Evolutionary conservation across 2,888 invertebrate species (phyloP), one percentile per base, ranked within the genome.

Genomic region (Iselma pallidipennis): DNA sequence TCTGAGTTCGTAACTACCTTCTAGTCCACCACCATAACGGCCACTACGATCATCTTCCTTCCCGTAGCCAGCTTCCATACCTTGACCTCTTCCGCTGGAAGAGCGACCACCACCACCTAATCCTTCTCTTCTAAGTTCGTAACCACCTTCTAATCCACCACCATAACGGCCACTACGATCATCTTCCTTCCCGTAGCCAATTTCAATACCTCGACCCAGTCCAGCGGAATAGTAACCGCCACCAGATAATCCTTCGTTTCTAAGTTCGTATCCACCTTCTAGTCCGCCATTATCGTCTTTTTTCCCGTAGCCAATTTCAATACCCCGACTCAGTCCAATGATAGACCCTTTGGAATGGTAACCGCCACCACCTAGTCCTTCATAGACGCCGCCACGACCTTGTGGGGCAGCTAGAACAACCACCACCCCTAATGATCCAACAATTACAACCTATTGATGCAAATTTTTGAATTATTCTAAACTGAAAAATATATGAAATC

Each of bases 291-390:
- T 55, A 23, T 59, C 60, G 7, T 61, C 65, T 2, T 60, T 62
- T 5, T 61, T 55, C n/a, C 57, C 53, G 10, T 60, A 54, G 7
- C 57, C 61, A 28, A 71, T 66, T 59, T 75, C 75, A 23, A 59
- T 60, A 14, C 75, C 75, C 10, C 73, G 65, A 37, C 74, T 73
- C 10, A 75, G 63, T 7, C 75, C 75, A 25, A 74, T 69, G 26
- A 73, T 65, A 55, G 53, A 63, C 59, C n/a, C 65, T 55, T 9
- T 70, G 61, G 19, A 66, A 68, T 65, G 53, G 56, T 74, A 66
- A 12, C 71, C 70, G 14, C 51, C 42, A 7, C 42, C 25, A 51
- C 31, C 53, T 12, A 31, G 53, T 51, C 29, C 49, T n/a, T 51
- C 48, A 21, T 19, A 73, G 12, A 70, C 69, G 28, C 72, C 70